phyloP scores from a whole-genome alignment of 2,797 vertebrate species.

The Gadopsis bispinosus region DNA sequence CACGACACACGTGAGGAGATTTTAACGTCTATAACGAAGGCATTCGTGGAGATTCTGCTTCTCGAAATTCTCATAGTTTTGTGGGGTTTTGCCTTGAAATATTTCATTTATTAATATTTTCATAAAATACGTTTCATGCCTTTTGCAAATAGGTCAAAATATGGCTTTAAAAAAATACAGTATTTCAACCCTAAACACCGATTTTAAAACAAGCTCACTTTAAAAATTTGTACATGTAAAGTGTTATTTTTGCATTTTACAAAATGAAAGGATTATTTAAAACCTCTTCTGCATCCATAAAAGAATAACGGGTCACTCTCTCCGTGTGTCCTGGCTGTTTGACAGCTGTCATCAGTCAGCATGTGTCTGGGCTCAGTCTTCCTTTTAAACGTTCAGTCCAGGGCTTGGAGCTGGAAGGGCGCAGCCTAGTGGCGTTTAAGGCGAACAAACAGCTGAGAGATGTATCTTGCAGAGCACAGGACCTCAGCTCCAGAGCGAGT shows the following conservation, averaged over 20 bases:
- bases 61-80: neutral
- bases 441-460: neutral
- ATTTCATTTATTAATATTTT: neutral
- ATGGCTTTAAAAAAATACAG: no score
- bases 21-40: neutral
- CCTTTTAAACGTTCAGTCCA: slow-evolving; percentile 29
- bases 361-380: neutral
- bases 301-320: no score
- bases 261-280: neutral
- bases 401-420: slow-evolving; percentile 40
- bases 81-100: no score
- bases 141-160: neutral
- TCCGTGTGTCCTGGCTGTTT: neutral
- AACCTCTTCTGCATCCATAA: neutral
- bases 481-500: neutral
- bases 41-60: neutral
- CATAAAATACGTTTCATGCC: no score
- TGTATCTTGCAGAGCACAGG: neutral
- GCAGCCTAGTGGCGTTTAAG: slow-evolving; percentile 41
- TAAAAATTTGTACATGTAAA: neutral
- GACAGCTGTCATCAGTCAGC: neutral
- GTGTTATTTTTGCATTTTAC: neutral
- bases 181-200: neutral
- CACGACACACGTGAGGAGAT: neutral
- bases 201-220: neutral